Conservation (phyloP, 2,113 vertebrate genomes). For the Notothenia rossii region DNA sequence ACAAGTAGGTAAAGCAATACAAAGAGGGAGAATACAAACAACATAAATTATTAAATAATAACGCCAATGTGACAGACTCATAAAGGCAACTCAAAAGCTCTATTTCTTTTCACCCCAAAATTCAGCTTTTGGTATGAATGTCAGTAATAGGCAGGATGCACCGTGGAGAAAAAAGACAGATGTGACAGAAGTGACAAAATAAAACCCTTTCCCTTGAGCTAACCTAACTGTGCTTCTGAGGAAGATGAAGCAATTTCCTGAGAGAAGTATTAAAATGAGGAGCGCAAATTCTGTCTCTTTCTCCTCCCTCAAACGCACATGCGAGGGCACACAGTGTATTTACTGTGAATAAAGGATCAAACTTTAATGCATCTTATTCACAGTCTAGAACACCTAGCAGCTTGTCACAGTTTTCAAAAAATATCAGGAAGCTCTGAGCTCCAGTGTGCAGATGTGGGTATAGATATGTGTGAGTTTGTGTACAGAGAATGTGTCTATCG, state of each 20-base stretch:
- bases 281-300: constrained; percentile 10
- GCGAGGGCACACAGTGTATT: constrained; percentile 21
- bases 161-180: constrained; percentile 19
- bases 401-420: background rate
- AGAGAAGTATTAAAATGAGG: constrained; percentile 62
- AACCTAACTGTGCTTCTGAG: constrained; percentile 46
- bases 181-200: constrained; percentile 25
- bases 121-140: constrained; percentile 6
- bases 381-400: background rate
- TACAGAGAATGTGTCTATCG: background rate
- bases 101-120: constrained; percentile 10
- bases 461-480: constrained; percentile 9
- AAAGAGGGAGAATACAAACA: constrained; percentile 37
- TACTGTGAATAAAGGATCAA: constrained; percentile 28
- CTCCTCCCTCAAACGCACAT: constrained; percentile 1
- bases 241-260: constrained; percentile 61
- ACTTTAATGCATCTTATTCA: constrained; percentile 22
- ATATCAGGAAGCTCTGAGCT: background rate
- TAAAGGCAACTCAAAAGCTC: constrained; percentile 1
- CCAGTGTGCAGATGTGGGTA: background rate
- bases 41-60: constrained; percentile 43
- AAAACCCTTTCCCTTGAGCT: constrained; percentile 51
- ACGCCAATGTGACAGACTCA: constrained; percentile 10
- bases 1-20: constrained; percentile 5
- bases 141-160: constrained; percentile 19